phyloP scores from a whole-genome alignment of 1,140 invertebrate species.

The Kradibia gibbosae region DNA sequence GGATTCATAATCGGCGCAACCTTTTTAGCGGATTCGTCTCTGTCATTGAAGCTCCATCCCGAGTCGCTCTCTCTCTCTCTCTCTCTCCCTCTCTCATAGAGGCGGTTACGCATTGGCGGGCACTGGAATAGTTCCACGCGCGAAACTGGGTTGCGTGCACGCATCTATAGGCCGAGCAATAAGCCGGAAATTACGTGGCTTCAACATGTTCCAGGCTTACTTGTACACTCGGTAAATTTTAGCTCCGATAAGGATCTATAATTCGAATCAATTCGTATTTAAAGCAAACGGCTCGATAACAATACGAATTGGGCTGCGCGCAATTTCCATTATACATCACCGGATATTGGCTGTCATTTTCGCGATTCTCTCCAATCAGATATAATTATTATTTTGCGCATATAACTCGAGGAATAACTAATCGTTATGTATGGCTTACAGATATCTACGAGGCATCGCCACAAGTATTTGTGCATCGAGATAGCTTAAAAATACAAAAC shows the following conservation, averaged over 20 bases:
- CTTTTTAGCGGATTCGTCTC: no score
- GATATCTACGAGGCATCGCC: no score
- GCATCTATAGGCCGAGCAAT: neutral
- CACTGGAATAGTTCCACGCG: no score
- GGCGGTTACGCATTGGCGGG: no score
- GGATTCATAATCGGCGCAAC: no score
- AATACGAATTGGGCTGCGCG: constrained; percentile 16
- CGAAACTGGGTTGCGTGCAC: no score
- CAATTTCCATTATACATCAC: neutral
- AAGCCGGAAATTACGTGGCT: constrained; percentile 53
- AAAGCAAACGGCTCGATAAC: constrained; percentile 45
- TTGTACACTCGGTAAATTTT: neutral
- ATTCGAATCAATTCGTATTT: constrained; percentile 47
- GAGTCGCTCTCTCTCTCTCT: no score
- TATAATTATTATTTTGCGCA: constrained; percentile 12
- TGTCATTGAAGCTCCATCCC: no score
- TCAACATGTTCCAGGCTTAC: constrained; percentile 45
- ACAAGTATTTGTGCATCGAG: neutral
- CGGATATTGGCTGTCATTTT: constrained; percentile 42
- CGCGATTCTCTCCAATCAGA: neutral
- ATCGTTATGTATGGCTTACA: no score
- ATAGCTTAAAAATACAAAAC: neutral
- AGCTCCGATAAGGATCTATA: constrained; percentile 40
- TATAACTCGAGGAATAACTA: neutral
- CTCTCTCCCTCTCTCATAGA: no score